A percentile compares a stretch with the other conserved stretches of the same genome.
Conservation (phyloP, 2,113 vertebrate genomes). For the Ariopsis seemanni region DNA sequence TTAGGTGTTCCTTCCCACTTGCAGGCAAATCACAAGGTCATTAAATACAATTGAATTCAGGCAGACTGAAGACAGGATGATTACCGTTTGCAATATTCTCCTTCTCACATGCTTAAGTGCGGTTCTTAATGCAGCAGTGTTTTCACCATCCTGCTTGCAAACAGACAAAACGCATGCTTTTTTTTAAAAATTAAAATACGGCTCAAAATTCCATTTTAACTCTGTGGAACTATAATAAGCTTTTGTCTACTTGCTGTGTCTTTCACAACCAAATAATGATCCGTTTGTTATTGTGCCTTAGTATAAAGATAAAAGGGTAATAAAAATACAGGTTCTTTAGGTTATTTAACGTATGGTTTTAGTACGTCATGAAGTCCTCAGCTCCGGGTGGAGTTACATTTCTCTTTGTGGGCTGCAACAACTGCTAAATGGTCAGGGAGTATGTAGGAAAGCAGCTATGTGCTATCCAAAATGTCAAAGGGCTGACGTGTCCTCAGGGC, state of each 20-base stretch:
- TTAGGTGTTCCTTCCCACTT: constrained; percentile 20
- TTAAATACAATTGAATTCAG: constrained; percentile 38
- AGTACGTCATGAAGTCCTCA: not conserved
- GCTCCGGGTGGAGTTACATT: not conserved
- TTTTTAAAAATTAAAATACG: not conserved
- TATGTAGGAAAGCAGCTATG: not conserved
- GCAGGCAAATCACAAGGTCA: constrained; percentile 36
- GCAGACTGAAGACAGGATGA: constrained; percentile 39
- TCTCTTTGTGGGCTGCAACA: not conserved
- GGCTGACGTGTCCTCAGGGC: constrained; percentile 4
- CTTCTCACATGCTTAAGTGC: not conserved
- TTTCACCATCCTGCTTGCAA: constrained; percentile 1
- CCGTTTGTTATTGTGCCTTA: not conserved
- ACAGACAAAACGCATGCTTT: not conserved
- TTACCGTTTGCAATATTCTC: constrained; percentile 35
- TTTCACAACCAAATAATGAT: not conserved
- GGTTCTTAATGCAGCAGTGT: constrained; percentile 2
- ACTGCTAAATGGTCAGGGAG: not conserved
- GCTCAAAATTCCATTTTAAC: constrained; percentile 7
- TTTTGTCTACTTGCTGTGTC: not conserved
- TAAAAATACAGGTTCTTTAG: not conserved
- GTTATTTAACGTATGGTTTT: not conserved
- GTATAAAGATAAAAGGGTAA: not conserved
- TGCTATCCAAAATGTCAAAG: constrained; percentile 24
- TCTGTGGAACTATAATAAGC: not conserved